Evolutionary conservation across 1,140 invertebrate genomes (phyloP).

Genomic region (Drosophila lowei): DNA sequence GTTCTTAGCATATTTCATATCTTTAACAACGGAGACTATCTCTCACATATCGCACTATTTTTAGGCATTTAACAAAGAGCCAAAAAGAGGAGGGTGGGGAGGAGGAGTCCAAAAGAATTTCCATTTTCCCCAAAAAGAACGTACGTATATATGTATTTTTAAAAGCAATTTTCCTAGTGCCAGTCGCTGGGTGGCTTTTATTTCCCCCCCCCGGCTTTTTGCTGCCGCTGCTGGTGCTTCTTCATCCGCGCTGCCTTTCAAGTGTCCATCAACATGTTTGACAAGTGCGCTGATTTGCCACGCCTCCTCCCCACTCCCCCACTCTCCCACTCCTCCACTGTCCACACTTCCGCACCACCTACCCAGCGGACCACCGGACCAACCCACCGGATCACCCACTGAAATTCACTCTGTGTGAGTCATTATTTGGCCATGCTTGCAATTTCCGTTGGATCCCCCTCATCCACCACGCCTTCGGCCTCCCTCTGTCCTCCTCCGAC

Average conservation of each 20-base stretch:
- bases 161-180: constrained; percentile 68
- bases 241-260: constrained; percentile 58
- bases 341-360: background rate
- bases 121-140: constrained; percentile 28
- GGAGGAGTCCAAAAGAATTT: constrained; percentile 28
- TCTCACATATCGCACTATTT: constrained; percentile 53
- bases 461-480: background rate
- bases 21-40: constrained; percentile 12
- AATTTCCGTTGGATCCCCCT: constrained; percentile 57
- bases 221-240: constrained; percentile 3
- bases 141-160: constrained; percentile 46
- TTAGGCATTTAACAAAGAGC: constrained; percentile 31
- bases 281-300: constrained; percentile 76
- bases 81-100: constrained; percentile 2
- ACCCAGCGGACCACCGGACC: constrained; percentile 1
- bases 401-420: constrained; percentile 60
- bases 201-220: constrained; percentile 27
- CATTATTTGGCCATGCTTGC: constrained; percentile 79
- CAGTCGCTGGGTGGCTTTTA: constrained; percentile 34
- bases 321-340: no score
- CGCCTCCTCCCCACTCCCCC: background rate
- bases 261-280: constrained; percentile 78
- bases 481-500: background rate
- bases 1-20: constrained; percentile 51
- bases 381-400: constrained; percentile 1